Conservation (phyloP, 2,113 vertebrate genomes). For the Podarcis raffonei region DNA sequence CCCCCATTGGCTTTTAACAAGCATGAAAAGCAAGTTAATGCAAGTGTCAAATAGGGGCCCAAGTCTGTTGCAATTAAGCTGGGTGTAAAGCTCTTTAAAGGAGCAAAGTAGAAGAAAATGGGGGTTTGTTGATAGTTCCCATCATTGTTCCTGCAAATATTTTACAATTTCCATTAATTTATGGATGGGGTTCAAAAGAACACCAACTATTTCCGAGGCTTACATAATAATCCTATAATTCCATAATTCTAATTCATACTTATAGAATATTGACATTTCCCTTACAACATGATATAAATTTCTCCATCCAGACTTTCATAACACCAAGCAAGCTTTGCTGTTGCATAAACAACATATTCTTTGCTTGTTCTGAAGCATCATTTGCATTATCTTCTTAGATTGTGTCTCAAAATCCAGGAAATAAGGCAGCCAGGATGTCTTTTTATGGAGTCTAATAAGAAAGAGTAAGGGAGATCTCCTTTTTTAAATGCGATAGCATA, state of each 20-base stretch:
- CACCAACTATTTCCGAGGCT: neutral
- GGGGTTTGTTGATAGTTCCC: neutral
- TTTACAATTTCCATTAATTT: neutral
- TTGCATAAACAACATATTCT: neutral
- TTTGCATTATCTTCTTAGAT: constrained; percentile 4
- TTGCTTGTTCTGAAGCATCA: neutral
- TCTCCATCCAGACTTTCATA: neutral
- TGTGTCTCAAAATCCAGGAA: neutral
- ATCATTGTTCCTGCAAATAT: neutral
- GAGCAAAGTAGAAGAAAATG: neutral
- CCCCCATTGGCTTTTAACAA: neutral
- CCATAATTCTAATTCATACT: neutral
- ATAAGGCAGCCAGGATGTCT: neutral
- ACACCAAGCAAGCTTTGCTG: neutral
- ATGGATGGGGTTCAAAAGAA: neutral
- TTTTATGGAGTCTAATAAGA: neutral
- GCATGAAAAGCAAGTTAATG: neutral
- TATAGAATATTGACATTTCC: constrained; percentile 15
- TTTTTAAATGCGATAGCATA: neutral
- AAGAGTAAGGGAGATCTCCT: no score
- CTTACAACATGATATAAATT: constrained; percentile 1
- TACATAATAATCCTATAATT: neutral
- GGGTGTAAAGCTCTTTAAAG: neutral
- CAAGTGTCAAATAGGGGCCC: neutral
- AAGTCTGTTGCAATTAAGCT: neutral